phyloP scores from a whole-genome alignment of 2,113 vertebrate genomes.

The Catagonus wagneri region DNA sequence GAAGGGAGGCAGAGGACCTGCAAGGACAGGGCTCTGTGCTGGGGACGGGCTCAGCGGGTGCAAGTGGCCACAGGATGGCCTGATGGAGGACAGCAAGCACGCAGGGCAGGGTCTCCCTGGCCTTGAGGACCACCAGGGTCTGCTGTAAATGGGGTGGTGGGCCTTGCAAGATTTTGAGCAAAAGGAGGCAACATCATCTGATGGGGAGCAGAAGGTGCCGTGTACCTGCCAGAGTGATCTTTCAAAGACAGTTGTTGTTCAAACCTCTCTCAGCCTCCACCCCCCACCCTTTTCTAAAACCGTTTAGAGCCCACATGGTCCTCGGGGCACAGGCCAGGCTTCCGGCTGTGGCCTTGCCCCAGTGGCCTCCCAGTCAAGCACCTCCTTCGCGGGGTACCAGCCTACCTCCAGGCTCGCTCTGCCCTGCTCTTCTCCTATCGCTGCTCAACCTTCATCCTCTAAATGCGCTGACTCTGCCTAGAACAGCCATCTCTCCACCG shows the following conservation, averaged over 20 bases:
- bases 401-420: not conserved
- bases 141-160: rapidly evolving
- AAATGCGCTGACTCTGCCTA: not conserved
- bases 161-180: not conserved
- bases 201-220: not conserved
- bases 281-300: not conserved
- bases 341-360: not conserved
- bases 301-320: not conserved
- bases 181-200: not conserved
- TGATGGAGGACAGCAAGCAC: not conserved
- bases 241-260: not conserved
- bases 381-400: not conserved
- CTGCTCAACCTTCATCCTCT: not conserved
- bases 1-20: not conserved
- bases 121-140: rapidly evolving
- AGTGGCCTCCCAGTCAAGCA: rapidly evolving
- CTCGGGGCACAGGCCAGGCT: not conserved
- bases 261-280: not conserved
- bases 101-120: rapidly evolving
- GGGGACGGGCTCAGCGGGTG: rapidly evolving
- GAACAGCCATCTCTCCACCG: not conserved
- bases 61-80: rapidly evolving
- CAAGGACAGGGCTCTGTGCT: not conserved
- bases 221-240: not conserved
- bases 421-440: not conserved